Evolutionary conservation across 2,797 vertebrate species (phyloP).

Genomic region (Lacerta viridis): DNA sequence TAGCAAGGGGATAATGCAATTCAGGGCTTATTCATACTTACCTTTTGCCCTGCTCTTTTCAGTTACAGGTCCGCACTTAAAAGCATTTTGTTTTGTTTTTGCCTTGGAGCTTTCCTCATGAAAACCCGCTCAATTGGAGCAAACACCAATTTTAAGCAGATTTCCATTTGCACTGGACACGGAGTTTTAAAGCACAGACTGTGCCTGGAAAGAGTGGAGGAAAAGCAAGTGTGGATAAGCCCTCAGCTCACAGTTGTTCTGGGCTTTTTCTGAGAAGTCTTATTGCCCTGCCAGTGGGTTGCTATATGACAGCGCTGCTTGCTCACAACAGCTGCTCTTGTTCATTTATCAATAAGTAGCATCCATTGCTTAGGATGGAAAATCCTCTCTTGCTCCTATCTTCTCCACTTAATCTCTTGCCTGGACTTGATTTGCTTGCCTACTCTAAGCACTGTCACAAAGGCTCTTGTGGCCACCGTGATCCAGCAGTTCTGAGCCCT

Average conservation of each 20-base stretch:
- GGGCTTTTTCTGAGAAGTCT: neutral
- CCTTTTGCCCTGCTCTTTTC: no score
- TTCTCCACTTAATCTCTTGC: constrained; percentile 33
- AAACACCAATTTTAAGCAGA: no score
- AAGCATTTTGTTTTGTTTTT: no score
- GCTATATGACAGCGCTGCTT: neutral
- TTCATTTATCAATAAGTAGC: constrained; percentile 28
- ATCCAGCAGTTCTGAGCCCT: constrained; percentile 28
- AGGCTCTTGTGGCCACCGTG: neutral
- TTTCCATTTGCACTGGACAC: no score
- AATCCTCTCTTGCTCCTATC: constrained; percentile 23
- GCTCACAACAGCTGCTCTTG: constrained; percentile 20
- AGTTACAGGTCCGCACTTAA: no score
- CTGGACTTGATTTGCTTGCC: constrained; percentile 7
- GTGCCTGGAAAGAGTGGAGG: no score
- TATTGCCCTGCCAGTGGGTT: neutral
- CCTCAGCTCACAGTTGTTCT: no score
- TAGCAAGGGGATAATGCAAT: neutral
- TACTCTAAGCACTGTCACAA: constrained; percentile 18
- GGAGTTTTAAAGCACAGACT: no score
- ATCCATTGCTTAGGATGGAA: neutral
- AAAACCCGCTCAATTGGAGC: no score
- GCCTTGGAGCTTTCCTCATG: no score
- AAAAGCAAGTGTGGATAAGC: no score
- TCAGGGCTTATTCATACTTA: neutral